A percentile compares a stretch with the other conserved stretches of the same genome.
Evolutionary conservation across 1,140 invertebrate species (phyloP).

Genomic region (Drosophila pallidifrons): DNA sequence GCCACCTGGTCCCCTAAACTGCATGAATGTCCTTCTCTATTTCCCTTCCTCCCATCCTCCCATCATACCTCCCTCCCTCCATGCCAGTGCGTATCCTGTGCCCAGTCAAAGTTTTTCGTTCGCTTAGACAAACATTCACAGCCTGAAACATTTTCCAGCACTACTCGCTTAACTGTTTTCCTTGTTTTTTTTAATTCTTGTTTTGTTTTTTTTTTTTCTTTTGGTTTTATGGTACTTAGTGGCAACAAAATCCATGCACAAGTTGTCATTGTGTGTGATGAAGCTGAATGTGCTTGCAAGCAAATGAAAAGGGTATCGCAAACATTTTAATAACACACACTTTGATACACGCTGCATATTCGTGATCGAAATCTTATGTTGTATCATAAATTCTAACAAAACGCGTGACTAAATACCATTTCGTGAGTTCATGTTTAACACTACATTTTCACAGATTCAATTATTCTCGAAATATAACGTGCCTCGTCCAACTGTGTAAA

Average conservation of each 20-base stretch:
- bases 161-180: neutral
- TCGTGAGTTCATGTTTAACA: constrained; percentile 7
- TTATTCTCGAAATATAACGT: constrained; percentile 5
- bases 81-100: constrained; percentile 17
- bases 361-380: neutral
- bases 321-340: no score
- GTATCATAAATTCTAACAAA: neutral
- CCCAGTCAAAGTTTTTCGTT: constrained; percentile 31
- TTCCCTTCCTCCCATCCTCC: no score
- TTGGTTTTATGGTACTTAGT: constrained; percentile 2
- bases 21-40: neutral
- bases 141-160: constrained; percentile 25
- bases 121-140: constrained; percentile 36
- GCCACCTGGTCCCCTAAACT: constrained; percentile 15
- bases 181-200: neutral
- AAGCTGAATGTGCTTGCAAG: no score
- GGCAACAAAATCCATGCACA: constrained; percentile 2
- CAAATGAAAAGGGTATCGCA: no score
- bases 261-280: constrained; percentile 9
- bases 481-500: constrained; percentile 2
- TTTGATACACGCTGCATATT: no score
- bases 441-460: neutral
- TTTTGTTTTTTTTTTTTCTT: neutral
- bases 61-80: neutral
- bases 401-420: constrained; percentile 7